phyloP scores from a whole-genome alignment of 2,113 vertebrate genomes.

The Electrona antarctica region DNA sequence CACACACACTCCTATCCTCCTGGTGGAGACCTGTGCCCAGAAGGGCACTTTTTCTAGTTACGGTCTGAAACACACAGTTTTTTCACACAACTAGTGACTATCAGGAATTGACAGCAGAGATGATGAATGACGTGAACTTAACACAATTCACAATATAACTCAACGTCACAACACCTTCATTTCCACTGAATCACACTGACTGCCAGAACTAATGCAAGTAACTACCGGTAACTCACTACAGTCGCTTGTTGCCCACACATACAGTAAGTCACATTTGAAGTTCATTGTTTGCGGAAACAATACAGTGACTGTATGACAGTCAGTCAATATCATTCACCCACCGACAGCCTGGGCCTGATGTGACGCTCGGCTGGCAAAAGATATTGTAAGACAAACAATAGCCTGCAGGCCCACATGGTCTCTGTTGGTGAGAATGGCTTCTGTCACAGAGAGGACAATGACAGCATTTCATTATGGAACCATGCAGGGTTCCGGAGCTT shows the following conservation, averaged over 20 bases:
- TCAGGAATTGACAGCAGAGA: background rate
- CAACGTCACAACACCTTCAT: slow-evolving; percentile 12
- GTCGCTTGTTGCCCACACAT: slow-evolving; percentile 37
- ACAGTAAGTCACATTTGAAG: slow-evolving; percentile 25
- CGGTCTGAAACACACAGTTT: background rate
- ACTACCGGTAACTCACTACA: slow-evolving; percentile 19
- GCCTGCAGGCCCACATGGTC: slow-evolving; percentile 60
- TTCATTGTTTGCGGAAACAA: slow-evolving; percentile 44
- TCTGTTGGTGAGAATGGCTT: slow-evolving; percentile 66
- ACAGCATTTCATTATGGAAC: slow-evolving; percentile 54
- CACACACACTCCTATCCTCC: too few species aligned
- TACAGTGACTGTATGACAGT: slow-evolving; percentile 23
- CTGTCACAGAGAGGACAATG: slow-evolving; percentile 66
- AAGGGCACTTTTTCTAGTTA: too few species aligned
- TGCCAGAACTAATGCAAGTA: background rate
- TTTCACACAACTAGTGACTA: background rate
- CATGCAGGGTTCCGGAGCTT: slow-evolving; percentile 65
- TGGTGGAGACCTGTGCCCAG: too few species aligned
- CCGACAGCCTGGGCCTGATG: slow-evolving; percentile 29
- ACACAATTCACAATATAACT: background rate
- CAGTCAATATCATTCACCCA: slow-evolving; percentile 46
- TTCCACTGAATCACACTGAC: background rate
- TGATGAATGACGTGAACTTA: background rate
- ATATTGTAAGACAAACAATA: slow-evolving; percentile 63
- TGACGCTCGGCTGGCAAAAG: slow-evolving; percentile 44